Conservation (phyloP, 2,888 invertebrate genomes). For the Spodoptera littoralis region DNA sequence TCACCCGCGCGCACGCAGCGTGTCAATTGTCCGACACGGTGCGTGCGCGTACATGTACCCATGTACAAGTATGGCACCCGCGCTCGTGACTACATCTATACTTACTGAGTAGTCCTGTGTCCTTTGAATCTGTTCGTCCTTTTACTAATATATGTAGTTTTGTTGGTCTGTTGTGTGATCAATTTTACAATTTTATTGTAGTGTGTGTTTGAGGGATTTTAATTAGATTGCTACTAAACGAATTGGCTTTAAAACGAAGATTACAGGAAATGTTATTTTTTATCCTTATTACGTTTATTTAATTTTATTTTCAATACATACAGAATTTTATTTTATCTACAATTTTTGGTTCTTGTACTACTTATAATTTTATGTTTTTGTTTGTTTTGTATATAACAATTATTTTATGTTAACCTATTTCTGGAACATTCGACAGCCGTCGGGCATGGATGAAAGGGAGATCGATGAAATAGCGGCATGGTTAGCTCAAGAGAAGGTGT, state of each 20-base stretch:
- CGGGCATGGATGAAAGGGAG: constrained; percentile 93
- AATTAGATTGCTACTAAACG: too few species aligned
- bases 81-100: neutral
- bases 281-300: neutral
- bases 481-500: constrained; percentile 94
- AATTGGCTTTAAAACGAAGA: too few species aligned
- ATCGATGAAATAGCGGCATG: constrained; percentile 98
- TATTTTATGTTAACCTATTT: constrained; percentile 59
- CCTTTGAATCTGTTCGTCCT: neutral
- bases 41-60: too few species aligned
- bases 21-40: too few species aligned
- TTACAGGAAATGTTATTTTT: too few species aligned
- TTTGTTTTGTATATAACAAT: constrained; percentile 55
- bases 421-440: constrained; percentile 74
- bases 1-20: too few species aligned
- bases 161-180: neutral
- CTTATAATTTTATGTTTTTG: constrained; percentile 37
- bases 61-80: too few species aligned
- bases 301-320: neutral
- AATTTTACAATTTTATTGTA: too few species aligned
- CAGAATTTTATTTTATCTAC: too few species aligned
- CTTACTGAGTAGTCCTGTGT: constrained; percentile 23
- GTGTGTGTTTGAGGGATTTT: too few species aligned
- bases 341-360: too few species aligned
- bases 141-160: constrained; percentile 11